phyloP scores from a whole-genome alignment of 2,888 invertebrate species.

The Heliconius aoede region DNA sequence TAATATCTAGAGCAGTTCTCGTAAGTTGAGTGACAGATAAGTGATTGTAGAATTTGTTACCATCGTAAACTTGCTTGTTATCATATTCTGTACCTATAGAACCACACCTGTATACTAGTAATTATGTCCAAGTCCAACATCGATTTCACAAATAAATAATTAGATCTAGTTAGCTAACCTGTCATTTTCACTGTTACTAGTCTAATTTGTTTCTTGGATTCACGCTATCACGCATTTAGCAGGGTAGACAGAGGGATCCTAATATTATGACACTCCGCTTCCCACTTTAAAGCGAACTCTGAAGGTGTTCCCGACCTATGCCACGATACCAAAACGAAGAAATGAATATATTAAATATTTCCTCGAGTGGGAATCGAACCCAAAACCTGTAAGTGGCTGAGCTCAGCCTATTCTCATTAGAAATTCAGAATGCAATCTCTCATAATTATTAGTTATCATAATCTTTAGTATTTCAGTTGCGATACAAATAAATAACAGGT shows the following conservation, averaged over 20 bases:
- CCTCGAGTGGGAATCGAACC: no score
- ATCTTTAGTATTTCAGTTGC: constrained; percentile 11
- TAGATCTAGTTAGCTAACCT: constrained; percentile 16
- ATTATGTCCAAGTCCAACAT: constrained; percentile 37
- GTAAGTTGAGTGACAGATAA: constrained; percentile 48
- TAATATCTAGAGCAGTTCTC: constrained; percentile 47
- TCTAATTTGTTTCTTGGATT: neutral
- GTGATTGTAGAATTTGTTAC: constrained; percentile 49
- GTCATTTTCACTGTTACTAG: neutral
- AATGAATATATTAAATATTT: no score
- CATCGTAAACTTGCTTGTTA: constrained; percentile 48
- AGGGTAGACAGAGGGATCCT: no score
- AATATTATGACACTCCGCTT: no score
- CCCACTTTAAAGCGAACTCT: no score
- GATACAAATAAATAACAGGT: constrained; percentile 12
- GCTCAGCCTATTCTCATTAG: neutral
- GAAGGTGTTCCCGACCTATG: no score
- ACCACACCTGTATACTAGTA: constrained; percentile 44
- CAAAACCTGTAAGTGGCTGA: no score
- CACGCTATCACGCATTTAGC: no score
- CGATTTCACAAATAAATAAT: constrained; percentile 36
- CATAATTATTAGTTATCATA: constrained; percentile 1
- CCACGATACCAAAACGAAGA: no score
- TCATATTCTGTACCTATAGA: constrained; percentile 42
- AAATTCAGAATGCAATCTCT: neutral